phyloP scores from a whole-genome alignment of 1,140 invertebrate genomes.

The Anthonomus grandis region DNA sequence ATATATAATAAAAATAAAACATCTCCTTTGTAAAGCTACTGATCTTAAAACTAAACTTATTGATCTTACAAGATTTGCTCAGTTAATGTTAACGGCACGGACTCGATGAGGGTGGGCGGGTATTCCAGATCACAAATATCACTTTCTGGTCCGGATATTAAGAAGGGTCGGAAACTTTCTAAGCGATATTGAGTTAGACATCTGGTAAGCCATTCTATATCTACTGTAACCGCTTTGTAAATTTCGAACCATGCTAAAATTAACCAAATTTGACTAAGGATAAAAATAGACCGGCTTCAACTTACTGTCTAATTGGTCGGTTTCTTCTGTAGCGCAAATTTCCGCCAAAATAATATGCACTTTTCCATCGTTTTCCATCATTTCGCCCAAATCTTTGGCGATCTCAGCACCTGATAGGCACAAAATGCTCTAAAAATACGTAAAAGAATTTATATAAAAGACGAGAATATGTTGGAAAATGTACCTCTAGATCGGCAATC shows the following conservation, averaged over 20 bases:
- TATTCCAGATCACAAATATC: conserved; percentile 38
- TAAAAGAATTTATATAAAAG: conserved; percentile 9
- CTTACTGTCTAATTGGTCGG: conserved; percentile 41
- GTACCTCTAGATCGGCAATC: conserved; percentile 39
- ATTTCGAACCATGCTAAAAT: conserved; percentile 41
- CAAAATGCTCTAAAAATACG: conserved; percentile 36
- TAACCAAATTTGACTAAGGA: too few species aligned
- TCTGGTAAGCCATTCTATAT: conserved; percentile 44
- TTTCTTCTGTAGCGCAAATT: conserved; percentile 35
- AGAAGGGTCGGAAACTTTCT: conserved; percentile 36
- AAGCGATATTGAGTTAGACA: conserved; percentile 42
- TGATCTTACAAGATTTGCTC: conserved; percentile 7
- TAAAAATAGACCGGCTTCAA: too few species aligned
- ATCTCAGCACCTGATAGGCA: conserved; percentile 34
- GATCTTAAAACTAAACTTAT: not conserved
- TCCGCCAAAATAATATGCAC: conserved; percentile 41
- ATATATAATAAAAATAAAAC: too few species aligned
- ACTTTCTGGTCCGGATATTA: conserved; percentile 38
- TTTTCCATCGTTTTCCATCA: conserved; percentile 30
- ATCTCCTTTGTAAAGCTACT: too few species aligned
- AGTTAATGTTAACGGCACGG: conserved; percentile 27
- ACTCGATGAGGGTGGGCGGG: conserved; percentile 33
- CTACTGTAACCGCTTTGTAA: conserved; percentile 40
- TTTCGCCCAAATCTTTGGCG: conserved; percentile 25
- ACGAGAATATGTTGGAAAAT: not conserved